Base-by-base conservation (phyloP, 2,113 vertebrate genomes). In the Tretioscincus oriximinensis region DNA sequence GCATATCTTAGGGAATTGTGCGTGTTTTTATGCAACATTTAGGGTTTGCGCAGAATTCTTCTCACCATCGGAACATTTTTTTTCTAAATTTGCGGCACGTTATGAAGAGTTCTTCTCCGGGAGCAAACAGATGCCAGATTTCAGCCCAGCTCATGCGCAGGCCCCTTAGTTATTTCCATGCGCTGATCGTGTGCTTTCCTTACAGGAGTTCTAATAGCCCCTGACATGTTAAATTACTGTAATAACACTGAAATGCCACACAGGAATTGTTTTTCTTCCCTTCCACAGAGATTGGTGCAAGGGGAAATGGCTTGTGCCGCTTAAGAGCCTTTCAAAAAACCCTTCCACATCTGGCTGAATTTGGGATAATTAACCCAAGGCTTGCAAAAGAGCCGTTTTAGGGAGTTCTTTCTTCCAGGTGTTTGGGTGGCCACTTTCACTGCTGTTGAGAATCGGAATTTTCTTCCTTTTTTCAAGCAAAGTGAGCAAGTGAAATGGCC, bases 211-310 rank as follows among this genome's bases (percentile, higher is more conserved):
- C 70, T 74, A 78, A 84, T 75, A 51, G 41, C 69, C 78, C 84
- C 74, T 70, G 75, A 66, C 80, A 78, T 31, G 64, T 31, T 61
- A 49, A 69, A 75, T 79, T 80, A 65, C 67, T 69, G 77, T 24
- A n/a, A 76, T 77, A 84, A 72, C n/a, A 7, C 67, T 61, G 21
- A 10, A 12, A 35, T 79, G 45, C 28, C 18, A 76, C 47, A 31
- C 68, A 63, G 14, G 63, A 73, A 81, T 83, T 85, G 76, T 65
- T 81, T 83, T 45, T 61, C 77, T 26, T 72, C 67, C 71, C 66
- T 70, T 29, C 26, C 73, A 63, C 45, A 5, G 47, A 75, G 61
- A 68, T 76, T 22, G 41, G 0, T 1, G 1, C 5, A 1, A 41
- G n/a, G 31, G 58, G 77, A 81, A 76, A 85, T 1, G 9, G 12